Base-by-base conservation (phyloP, 1,140 invertebrate species). In the Philopotamus ludificatus region DNA sequence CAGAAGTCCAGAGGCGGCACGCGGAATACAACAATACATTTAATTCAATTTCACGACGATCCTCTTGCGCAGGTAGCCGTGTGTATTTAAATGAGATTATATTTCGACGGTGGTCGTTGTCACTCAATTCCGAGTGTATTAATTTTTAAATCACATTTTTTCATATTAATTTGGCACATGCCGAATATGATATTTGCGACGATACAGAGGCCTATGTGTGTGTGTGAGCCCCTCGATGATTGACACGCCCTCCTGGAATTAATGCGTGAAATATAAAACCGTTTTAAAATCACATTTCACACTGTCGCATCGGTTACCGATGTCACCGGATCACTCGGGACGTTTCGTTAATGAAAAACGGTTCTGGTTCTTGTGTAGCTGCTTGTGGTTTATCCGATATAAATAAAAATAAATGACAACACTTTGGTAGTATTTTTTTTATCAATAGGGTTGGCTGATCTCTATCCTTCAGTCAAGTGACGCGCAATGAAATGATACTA, bases 221-320 rank as follows among this genome's bases (percentile, higher is more conserved):
- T n/a, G n/a, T n/a, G n/a, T n/a, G n/a, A n/a, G n/a, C n/a, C n/a
- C n/a, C n/a, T n/a, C n/a, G n/a, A n/a, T 66, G 65, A 66, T 54
- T 44, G 55, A 50, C 47, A 39, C 28, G 66, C 47, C 66, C 66
- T 49, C 66, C 66, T 54, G 49, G 66, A 49, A 53, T 63, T 63
- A 60, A 63, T 53, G 44, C 60, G 66, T 63, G 62, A 67, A 51
- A 51, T 63, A 45, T 63, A 58, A 67, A 54, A 53, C 61, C 66
- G 60, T 63, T 67, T 67, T 67, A 57, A 63, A 63, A 63, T 67
- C 54, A 59, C 66, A 63, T 67, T 63, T 58, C 61, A 63, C 66
- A 63, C 60, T 63, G 66, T 67, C 66, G 55, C 66, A 58, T 53
- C 54, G 53, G 49, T 47, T 67, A 51, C 62, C 7, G 28, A 26